Conservation (phyloP, 2,888 invertebrate species). For the Oscheius onirici region DNA sequence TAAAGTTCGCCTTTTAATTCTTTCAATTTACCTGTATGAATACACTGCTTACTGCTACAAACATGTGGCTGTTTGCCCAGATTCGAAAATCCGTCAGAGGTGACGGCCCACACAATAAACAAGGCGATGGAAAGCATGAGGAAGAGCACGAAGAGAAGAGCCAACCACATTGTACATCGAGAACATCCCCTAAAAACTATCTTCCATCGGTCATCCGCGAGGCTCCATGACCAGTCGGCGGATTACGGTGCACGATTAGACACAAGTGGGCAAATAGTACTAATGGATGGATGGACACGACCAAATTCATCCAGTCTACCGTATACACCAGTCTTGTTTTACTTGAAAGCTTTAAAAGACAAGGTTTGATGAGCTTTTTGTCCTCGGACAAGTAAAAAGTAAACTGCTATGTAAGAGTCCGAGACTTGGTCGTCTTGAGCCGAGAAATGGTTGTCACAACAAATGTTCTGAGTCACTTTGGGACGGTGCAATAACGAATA, state of each 20-base stretch:
- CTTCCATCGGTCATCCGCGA: neutral
- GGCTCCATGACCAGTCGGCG: conserved; percentile 28
- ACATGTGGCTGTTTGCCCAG: conserved; percentile 45
- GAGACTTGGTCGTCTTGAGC: too few species aligned
- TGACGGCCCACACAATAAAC: conserved; percentile 55
- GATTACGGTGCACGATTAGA: conserved; percentile 32
- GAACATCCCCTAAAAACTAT: conserved; percentile 48
- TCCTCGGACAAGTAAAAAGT: too few species aligned
- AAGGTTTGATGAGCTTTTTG: too few species aligned
- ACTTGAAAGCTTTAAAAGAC: neutral
- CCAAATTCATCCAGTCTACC: conserved; percentile 4
- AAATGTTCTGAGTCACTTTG: too few species aligned
- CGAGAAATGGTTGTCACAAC: too few species aligned
- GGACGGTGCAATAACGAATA: too few species aligned
- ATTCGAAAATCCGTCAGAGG: conserved; percentile 50
- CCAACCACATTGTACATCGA: conserved; percentile 47
- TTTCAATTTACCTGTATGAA: conserved; percentile 46
- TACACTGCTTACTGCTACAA: conserved; percentile 54
- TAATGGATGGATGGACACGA: conserved; percentile 27
- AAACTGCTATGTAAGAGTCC: too few species aligned
- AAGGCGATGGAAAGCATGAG: conserved; percentile 47
- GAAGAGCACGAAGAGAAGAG: conserved; percentile 45
- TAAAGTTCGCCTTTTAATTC: conserved; percentile 25
- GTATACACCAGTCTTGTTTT: neutral
- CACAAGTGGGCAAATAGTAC: conserved; percentile 33